phyloP scores from a whole-genome alignment of 1,140 invertebrate genomes.

The Zeugodacus cucurbitae region DNA sequence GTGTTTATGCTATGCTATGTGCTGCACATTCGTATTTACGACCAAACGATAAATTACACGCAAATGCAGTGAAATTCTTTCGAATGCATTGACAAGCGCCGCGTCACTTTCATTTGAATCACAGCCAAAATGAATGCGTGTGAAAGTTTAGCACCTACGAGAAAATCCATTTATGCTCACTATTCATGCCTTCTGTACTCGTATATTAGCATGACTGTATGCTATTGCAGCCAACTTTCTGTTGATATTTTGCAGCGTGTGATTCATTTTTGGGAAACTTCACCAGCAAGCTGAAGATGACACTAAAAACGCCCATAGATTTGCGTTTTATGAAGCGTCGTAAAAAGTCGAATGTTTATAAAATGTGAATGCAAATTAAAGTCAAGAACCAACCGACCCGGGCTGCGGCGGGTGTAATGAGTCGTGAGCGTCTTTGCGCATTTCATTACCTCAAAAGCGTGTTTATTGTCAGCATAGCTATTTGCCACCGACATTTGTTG shows the following conservation, averaged over 20 bases:
- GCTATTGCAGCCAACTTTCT: not conserved
- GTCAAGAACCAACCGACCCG: not conserved
- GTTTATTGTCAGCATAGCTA: not conserved
- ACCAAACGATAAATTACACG: not conserved
- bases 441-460: not conserved
- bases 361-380: not conserved
- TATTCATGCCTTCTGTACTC: not conserved
- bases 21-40: not conserved
- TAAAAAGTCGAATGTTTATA: not conserved
- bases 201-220: not conserved
- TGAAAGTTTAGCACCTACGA: conserved; percentile 27
- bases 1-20: not conserved
- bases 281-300: not conserved
- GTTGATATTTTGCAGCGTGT: too few relatives aligned
- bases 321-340: not conserved
- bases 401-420: not conserved
- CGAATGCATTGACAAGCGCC: conserved; percentile 29
- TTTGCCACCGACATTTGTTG: not conserved
- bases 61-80: conserved; percentile 3
- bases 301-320: not conserved
- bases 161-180: not conserved
- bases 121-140: conserved; percentile 25
- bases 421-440: not conserved
- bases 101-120: conserved; percentile 26
- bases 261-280: not conserved